Evolutionary conservation across 2,888 invertebrate species (phyloP), one percentile per base, ranked within the genome.

Genomic region (Amphipoea lucens): DNA sequence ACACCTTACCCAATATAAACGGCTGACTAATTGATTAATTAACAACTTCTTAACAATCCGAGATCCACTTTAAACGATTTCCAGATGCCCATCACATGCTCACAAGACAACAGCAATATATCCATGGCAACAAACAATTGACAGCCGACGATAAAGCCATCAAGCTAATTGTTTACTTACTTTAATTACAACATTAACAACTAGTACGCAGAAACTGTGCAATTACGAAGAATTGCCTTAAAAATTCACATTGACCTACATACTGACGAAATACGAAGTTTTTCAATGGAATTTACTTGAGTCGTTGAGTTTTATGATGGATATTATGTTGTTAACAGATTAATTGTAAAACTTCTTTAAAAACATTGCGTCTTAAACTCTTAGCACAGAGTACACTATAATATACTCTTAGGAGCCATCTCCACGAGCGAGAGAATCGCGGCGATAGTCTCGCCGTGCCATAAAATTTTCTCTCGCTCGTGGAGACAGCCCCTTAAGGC

Each of bases 61-160:
- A 60, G 7, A 20, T 6, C 51, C 65, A 40, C 7, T 54, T 54
- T 42, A 51, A 62, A 42, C 29, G 42, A 23, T 40, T 72, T 54
- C 45, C 45, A 54, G 20, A 11, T 17, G 62, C 20, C 14, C 42
- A 68, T n/a, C 45, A n/a, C 11, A 51, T 66, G 60, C 60, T 17
- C n/a, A 12, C 9, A 11, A 4, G 51, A 36, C 48, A 68, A 17
- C 60, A 48, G 66, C 70, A 65, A 69, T 75, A 79, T 67, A 48
- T 78, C 67, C 73, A 71, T 60, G 65, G 36, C 54, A 72, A 75
- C 48, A 14, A 67, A 70, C 70, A 71, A 79, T 81, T 79, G 79
- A 77, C 75, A 81, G 40, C 54, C 63, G 3, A 29, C 81, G 48
- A 87, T 87, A 80, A 90, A 88, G 81, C 77, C 74, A 75, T 82